Conservation (phyloP, 1,140 invertebrate genomes). For the Drosophila mayri region DNA sequence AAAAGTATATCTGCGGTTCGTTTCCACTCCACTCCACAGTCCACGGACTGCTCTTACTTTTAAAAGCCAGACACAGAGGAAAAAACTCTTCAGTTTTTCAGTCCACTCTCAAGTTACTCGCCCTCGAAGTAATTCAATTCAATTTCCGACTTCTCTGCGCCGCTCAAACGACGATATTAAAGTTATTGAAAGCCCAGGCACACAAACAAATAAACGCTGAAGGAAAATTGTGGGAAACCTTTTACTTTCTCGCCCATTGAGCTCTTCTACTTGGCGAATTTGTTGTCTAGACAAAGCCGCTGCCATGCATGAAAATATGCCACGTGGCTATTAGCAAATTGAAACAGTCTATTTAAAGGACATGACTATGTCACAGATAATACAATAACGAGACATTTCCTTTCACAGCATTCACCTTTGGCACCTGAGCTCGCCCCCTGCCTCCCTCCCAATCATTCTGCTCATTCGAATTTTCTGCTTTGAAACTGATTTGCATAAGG, state of each 20-base stretch:
- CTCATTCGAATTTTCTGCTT: constrained; percentile 18
- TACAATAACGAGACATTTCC: constrained; percentile 35
- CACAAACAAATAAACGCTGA: constrained; percentile 41
- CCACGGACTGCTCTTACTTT: constrained; percentile 9
- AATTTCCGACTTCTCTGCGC: constrained; percentile 38
- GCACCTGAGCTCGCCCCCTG: constrained; percentile 17
- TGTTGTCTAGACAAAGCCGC: constrained; percentile 63
- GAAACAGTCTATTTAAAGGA: constrained; percentile 56
- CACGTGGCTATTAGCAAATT: constrained; percentile 74
- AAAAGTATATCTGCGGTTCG: constrained; percentile 14
- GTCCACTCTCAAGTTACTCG: constrained; percentile 47
- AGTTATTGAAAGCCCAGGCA: constrained; percentile 66
- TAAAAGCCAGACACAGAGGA: constrained; percentile 13
- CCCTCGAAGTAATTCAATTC: constrained; percentile 68
- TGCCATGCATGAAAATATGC: constrained; percentile 62
- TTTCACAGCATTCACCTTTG: constrained; percentile 38
- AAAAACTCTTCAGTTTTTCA: constrained; percentile 12
- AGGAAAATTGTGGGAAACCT: constrained; percentile 58
- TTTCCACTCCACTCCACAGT: constrained; percentile 9
- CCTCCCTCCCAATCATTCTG: neutral
- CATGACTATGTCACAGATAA: constrained; percentile 22
- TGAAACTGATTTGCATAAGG: constrained; percentile 62
- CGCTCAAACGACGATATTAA: constrained; percentile 60
- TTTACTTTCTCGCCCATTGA: constrained; percentile 52
- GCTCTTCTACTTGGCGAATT: constrained; percentile 48